Base-by-base conservation (phyloP, 2,888 invertebrate species). In the Sesamia inferens region DNA sequence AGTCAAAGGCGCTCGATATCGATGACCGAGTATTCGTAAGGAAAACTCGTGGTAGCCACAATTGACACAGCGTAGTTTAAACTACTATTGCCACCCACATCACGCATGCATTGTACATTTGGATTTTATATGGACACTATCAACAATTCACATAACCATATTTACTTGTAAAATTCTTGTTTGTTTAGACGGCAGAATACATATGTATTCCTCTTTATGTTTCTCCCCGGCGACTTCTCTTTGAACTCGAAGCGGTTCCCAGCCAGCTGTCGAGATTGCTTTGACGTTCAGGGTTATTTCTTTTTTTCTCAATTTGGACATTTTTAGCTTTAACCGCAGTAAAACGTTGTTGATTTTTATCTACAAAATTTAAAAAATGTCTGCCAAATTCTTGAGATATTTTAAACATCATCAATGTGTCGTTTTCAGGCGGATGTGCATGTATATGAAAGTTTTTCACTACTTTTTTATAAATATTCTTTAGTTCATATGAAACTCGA, bases 331-430 rank as follows among this genome's bases (percentile, higher is more conserved):
- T 1, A 42, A 71, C 39, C n/a, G 0, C 10, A 59, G 11, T 59
- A 58, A 71, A 71, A 55, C 8, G 10, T 39, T 6, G 55, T 16
- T 73, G 76, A n/a, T 76, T 66, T 67, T 16, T 6, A 13, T 76
- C 73, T 14, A 73, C 55, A 55, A 67, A 73, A 10, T 76, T 13
- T 5, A 73, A 39, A 47, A 73, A 75, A 47, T 14, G 39, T 6
- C 2, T n/a, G 47, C 54, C 39, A 55, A 64, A 47, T 24, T 13
- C 19, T 73, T 54, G 44, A n/a, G 75, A 61, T 44, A 74, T 74
- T 44, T 54, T 62, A 8, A 11, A 61, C 51, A 74, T 31, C 44
- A 63, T 73, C 22, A 1, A 13, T 13, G 13, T 55, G 39, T 73
- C 39, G 47, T 75, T 55, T 76, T 65, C 22, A 47, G 44, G 54